Percentiles rank a stretch among this genome's conserved stretches.
These are phyloP conservation scores for Pantherophis guttatus DNA, from an alignment of 2,113 vertebrate genomes.

Conservation along the genomic window DNA sequence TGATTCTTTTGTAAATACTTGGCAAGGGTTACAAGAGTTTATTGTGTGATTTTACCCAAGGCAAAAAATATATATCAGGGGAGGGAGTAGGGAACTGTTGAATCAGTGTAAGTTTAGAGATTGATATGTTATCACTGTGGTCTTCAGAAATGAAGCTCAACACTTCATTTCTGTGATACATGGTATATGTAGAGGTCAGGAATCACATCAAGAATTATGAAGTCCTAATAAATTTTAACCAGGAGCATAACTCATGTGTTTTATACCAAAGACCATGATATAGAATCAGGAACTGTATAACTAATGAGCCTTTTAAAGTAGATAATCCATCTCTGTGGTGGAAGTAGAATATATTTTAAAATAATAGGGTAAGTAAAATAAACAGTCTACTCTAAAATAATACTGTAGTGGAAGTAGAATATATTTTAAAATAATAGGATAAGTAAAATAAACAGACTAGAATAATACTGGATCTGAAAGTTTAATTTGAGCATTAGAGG, in stretches of 20 bases:
- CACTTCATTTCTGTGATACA: neutral
- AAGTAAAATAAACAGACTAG: neutral
- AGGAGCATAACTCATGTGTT: neutral
- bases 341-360: neutral
- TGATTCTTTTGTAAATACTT: neutral
- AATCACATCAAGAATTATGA: neutral
- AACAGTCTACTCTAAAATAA: neutral
- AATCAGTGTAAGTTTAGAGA: neutral
- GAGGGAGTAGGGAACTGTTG: neutral
- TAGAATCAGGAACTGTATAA: neutral
- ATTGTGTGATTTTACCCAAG: neutral
- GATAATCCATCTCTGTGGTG: neutral
- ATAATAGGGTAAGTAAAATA: neutral
- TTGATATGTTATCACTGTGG: neutral
- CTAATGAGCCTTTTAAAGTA: neutral
- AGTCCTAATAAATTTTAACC: neutral
- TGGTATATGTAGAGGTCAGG: neutral
- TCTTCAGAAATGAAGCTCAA: neutral
- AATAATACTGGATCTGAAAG: neutral
- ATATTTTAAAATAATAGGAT: neutral
- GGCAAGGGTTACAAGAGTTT: neutral
- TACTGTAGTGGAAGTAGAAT: neutral
- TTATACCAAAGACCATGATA: neutral
- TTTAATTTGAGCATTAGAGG: neutral
- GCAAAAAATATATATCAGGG: neutral